Base-by-base conservation (phyloP, 2,113 vertebrate genomes). In the Petaurus breviceps region DNA sequence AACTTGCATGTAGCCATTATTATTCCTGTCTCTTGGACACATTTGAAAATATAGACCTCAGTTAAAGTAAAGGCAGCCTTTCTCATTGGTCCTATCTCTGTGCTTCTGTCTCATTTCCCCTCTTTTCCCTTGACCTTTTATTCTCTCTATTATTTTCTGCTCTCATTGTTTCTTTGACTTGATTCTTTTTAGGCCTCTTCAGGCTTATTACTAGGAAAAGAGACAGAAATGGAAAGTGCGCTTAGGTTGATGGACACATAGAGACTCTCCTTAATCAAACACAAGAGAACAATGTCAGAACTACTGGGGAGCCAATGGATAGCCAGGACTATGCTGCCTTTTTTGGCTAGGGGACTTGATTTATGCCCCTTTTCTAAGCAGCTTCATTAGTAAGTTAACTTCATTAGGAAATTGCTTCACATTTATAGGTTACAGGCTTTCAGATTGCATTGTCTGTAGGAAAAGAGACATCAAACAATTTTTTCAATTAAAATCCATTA, bases 281-380 rank as follows among this genome's bases (percentile, higher is more conserved):
- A 61, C 28, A 37, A 47, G 26, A 95, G 47, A 96, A 93, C 3
- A 92, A 55, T 92, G 95, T 94, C 8, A 43, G 3, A 91, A 14
- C 28, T 16, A 11, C 57, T 93, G 0, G 91, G 5, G 2, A 47
- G 26, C 90, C 94, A 95, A 84, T 43, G n/a, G 7, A 23, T 84
- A 51, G 16, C 31, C 12, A 52, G 51, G 91, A 92, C 90, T 77
- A 50, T 31, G 26, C 92, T 90, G 12, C 93, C 37, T 57, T 93
- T 49, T 11, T 90, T 94, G 53, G 90, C 94, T 91, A 68, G 50
- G 31, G 96, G 91, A 96, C 95, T 91, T 95, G 53, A 28, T 96
- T 95, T 96, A 43, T n/a, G 54, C 92, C 25, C 90, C 94, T 54
- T 95, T 91, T 28, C 11, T 68, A 93, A 11, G 46, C 37, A 43